Evolutionary conservation across 2,797 vertebrate genomes (phyloP).

Genomic region (Epinephelus malabaricus): DNA sequence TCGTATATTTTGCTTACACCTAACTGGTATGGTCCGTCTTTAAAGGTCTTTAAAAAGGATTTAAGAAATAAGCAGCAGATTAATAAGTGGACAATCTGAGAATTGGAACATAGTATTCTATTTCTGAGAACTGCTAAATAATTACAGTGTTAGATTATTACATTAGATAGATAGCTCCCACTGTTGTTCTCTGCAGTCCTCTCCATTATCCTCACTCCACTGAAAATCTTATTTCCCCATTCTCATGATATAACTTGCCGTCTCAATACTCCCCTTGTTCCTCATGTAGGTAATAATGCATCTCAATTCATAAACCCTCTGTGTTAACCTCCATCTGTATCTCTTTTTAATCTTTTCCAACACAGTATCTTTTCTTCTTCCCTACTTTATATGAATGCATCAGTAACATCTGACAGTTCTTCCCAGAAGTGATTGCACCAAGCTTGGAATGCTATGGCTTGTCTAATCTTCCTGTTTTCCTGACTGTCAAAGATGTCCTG

Average conservation of each 20-base stretch:
- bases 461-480: conserved; percentile 62
- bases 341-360: conserved; percentile 8
- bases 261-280: conserved; percentile 40
- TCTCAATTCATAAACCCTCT: conserved; percentile 28
- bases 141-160: conserved; percentile 40
- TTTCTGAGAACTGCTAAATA: conserved; percentile 28
- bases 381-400: conserved; percentile 19
- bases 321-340: conserved; percentile 28
- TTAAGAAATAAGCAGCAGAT: conserved; percentile 12
- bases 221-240: conserved; percentile 30
- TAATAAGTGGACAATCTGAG: conserved; percentile 1
- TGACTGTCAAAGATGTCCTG: conserved; percentile 69
- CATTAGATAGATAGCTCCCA: conserved; percentile 28
- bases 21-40: background rate
- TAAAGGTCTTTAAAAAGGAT: background rate
- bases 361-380: conserved; percentile 13
- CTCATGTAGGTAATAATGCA: conserved; percentile 28
- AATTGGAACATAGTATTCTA: background rate
- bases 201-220: conserved; percentile 35
- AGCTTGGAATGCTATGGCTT: conserved; percentile 38
- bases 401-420: conserved; percentile 43
- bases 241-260: conserved; percentile 42
- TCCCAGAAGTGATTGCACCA: conserved; percentile 34
- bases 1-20: background rate
- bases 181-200: conserved; percentile 6